These are phyloP conservation scores for zebrafish (Danio rerio) DNA, from an alignment of 2,113 vertebrate species.

Conservation along the genomic window DNA sequence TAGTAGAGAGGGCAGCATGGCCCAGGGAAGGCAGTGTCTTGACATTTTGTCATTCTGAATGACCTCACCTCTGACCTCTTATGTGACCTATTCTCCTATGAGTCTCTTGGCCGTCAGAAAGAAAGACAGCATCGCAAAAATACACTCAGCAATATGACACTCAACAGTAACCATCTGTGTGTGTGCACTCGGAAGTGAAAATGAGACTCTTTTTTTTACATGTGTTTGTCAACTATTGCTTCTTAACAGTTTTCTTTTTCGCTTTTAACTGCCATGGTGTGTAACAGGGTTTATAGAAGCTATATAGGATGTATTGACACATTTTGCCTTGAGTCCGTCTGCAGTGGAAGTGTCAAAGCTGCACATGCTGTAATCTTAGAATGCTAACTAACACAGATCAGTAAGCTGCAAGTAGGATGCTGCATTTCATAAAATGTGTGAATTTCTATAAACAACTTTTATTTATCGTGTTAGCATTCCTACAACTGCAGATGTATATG, in stretches of 20 bases:
- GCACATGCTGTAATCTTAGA: background rate
- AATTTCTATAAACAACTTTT: no score
- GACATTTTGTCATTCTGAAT: constrained; percentile 44
- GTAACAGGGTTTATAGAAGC: background rate
- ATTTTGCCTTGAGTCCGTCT: background rate
- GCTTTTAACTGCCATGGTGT: background rate
- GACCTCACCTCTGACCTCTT: constrained; percentile 33
- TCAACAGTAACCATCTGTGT: background rate
- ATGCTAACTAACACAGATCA: background rate
- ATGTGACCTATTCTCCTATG: background rate
- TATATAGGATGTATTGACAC: background rate
- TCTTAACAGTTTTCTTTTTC: background rate
- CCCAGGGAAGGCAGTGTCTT: background rate
- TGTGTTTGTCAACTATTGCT: background rate
- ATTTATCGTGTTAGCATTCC: no score
- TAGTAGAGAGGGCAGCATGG: background rate
- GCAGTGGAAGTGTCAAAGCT: background rate
- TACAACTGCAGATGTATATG: background rate
- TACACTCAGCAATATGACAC: constrained; percentile 34
- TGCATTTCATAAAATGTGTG: background rate
- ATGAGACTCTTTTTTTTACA: background rate
- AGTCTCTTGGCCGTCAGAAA: background rate
- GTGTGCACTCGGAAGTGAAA: constrained; percentile 9
- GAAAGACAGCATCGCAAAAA: constrained; percentile 6
- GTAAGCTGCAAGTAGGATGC: background rate